Percentiles rank a stretch among this genome's conserved stretches.
These are phyloP conservation scores for Rhabdophis nuchalis DNA, from an alignment of 2,797 vertebrate genomes.

Conservation along the genomic window DNA sequence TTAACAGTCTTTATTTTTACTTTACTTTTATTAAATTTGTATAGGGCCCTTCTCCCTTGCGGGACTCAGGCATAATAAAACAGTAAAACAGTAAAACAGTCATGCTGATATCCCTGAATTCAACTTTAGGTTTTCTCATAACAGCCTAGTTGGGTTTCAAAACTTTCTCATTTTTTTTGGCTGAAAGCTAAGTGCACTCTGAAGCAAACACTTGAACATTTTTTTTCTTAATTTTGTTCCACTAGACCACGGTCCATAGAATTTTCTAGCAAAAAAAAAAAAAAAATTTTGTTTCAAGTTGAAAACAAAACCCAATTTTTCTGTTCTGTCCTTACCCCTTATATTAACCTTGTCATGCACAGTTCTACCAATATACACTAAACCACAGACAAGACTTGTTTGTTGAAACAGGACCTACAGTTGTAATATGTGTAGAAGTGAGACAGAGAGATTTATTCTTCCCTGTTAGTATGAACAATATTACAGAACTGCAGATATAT, in stretches of 20 bases:
- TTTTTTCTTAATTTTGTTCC: neutral
- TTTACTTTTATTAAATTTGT: no score
- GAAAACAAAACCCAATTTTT: neutral
- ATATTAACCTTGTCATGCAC: neutral
- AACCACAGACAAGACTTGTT: neutral
- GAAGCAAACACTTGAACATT: neutral
- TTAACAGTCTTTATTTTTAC: no score
- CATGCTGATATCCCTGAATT: neutral
- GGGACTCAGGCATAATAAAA: no score
- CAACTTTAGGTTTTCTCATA: neutral
- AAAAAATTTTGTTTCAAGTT: neutral
- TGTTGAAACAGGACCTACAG: neutral
- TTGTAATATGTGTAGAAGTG: neutral
- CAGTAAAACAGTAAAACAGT: no score
- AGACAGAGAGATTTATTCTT: neutral
- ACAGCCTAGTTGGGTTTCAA: neutral
- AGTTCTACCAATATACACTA: neutral
- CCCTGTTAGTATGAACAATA: neutral
- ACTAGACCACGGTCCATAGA: neutral
- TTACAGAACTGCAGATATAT: neutral
- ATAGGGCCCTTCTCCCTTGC: no score
- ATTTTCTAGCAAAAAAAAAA: neutral
- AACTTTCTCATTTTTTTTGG: neutral
- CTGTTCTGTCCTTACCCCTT: neutral
- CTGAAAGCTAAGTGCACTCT: neutral